Base-by-base conservation (phyloP, 2,113 vertebrate species). In the Gasterosteus nipponicus region DNA sequence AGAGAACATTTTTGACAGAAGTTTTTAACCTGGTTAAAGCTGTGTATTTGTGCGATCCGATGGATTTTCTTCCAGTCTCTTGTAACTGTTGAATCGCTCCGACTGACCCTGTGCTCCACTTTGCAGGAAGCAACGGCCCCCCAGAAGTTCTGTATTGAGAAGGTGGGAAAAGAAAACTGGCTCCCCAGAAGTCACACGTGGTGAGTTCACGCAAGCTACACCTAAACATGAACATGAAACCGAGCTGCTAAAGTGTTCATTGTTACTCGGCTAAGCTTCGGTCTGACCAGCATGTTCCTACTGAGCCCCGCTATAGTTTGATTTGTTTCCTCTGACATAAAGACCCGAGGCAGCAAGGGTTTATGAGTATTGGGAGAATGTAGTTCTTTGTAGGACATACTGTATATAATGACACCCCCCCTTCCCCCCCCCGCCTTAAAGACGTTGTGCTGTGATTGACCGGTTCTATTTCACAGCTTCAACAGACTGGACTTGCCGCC, bases 151-250 rank as follows among this genome's bases (percentile, higher is more conserved):
- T 99, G 98, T 69, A 95, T 99, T 54, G 98, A 99, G 85, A 99
- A 99, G 89, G 98, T 99, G 80, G 98, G 98, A 33, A 99, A 99
- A 86, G 98, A 99, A 91, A 99, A 99, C 91, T 99, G 97, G 97
- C 93, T 99, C 85, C 98, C 98, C 6, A 95, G 98, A 90, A 99
- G 98, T 94, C 98, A 99, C 85, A 99, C 98, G 8, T 99, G 98
- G 98, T 98, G 87, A 96, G 96, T 88, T 63, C 19, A 57, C 26
- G 18, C 38, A 41, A 19, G 42, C 54, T 7, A 5, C 7, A 51
- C 10, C 5, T 31, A 16, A 51, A 26, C 22, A 54, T 16, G 10
- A 18, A 16, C 64, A 26, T 26, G 22, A 26, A 26, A 26, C 22
- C 22, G 22, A 26, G 22, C 22, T 26, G 22, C 22, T 19, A 56